Evolutionary conservation across 2,113 vertebrate genomes (phyloP).

Genomic region (Pollimyrus isidori): DNA sequence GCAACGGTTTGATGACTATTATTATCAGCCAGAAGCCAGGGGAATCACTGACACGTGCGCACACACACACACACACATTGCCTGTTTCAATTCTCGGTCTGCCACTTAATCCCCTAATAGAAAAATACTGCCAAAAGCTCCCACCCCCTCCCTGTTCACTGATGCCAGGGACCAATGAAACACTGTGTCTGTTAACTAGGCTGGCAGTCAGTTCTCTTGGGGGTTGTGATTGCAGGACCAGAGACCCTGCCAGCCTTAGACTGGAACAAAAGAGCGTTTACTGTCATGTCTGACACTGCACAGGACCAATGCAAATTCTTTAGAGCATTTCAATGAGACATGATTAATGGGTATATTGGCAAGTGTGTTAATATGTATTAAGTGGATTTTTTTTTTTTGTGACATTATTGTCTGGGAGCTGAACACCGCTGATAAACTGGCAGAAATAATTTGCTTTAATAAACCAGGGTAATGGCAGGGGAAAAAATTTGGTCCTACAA

Average conservation of each 20-base stretch:
- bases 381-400: not conserved
- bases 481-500: not conserved
- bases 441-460: not conserved
- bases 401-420: not conserved
- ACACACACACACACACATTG: not conserved
- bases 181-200: not conserved
- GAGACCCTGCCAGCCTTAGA: not conserved
- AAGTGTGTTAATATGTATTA: not conserved
- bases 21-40: not conserved
- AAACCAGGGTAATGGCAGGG: not conserved
- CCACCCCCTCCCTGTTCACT: not conserved
- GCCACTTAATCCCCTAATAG: not conserved
- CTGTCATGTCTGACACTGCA: not conserved
- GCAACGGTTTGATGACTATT: not conserved
- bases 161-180: not conserved
- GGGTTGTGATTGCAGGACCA: not conserved
- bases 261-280: not conserved
- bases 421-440: not conserved
- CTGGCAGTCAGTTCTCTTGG: not conserved
- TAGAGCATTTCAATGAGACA: not conserved
- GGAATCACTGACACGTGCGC: not conserved
- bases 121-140: not conserved
- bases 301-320: not conserved
- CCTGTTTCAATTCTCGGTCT: not conserved
- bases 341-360: not conserved